Base-by-base conservation (phyloP, 35 echinoderm and acorn worm genomes). In the Apostichopus californicus region DNA sequence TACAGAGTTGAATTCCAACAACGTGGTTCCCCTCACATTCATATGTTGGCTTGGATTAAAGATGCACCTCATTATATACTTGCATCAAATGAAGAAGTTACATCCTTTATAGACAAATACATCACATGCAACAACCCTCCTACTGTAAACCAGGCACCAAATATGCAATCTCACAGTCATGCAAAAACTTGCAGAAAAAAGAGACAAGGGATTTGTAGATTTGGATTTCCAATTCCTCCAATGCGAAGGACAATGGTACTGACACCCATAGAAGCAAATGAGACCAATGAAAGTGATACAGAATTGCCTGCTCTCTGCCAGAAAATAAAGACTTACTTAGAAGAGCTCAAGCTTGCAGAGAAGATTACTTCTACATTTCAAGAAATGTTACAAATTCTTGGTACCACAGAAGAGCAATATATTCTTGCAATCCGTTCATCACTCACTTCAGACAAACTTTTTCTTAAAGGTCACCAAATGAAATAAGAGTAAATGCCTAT, bases 401-500 rank as follows among this genome's bases (percentile, higher is more conserved):
- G 91, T 9, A 83, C 73, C 24, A 91, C 77, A n/a, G 78, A 92
- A 92, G 90, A 91, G 15, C 9, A 91, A 73, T 91, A 94, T 65
- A 94, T 91, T 34, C 63, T 54, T 77, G 90, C 58, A 5, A 91
- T 94, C 26, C 56, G 89, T 26, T 94, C 93, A 83, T 94, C 89
- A n/a, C 21, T 94, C 18, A 94, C 56, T 57, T 91, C 90, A 55
- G 90, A 80, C 23, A 94, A 93, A 92, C 8, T 94, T 20, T 94
- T 94, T 77, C 55, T 94, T 7, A 92, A 92, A 94, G 93, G 57
- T 65, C 57, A 14, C 93, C 90, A 83, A 53, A 70, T 91, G 93
- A 94, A 94, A 94, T 94, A 17, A 64, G 93, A 87, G 77, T 94
- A 3, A 94, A 94, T 68, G 78, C 78, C 21, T 91, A 91, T 54